Evolutionary conservation across 2,113 vertebrate genomes (phyloP).

Genomic region (Cepphus grylle): DNA sequence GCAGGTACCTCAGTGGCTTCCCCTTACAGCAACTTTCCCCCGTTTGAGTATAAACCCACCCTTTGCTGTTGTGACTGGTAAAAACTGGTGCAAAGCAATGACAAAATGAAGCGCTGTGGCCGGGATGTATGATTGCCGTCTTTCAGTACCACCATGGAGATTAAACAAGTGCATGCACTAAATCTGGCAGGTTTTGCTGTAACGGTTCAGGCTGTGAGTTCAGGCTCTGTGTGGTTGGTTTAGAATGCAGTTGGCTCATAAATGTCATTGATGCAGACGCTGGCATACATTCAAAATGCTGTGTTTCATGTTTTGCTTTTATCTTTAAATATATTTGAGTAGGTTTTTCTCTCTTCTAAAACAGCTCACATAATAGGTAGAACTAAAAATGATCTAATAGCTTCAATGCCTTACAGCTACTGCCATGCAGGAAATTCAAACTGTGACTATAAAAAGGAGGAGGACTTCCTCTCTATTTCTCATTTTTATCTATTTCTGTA

Average conservation of each 20-base stretch:
- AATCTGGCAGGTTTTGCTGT: background rate
- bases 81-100: background rate
- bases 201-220: background rate
- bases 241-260: background rate
- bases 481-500: background rate
- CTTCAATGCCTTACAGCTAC: constrained; percentile 1
- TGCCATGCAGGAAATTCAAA: background rate
- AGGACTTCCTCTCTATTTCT: background rate
- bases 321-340: background rate
- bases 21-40: background rate
- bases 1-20: background rate
- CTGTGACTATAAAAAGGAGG: background rate
- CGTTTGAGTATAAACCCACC: background rate
- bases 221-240: background rate
- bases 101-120: background rate
- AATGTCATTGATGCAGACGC: background rate
- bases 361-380: background rate
- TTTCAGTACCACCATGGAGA: background rate
- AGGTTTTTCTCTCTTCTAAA: background rate
- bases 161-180: background rate
- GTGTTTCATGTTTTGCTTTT: background rate
- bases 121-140: background rate
- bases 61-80: background rate
- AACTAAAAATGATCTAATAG: constrained; percentile 5
- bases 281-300: background rate